A percentile compares a stretch with the other conserved stretches of the same genome.
Conservation (phyloP, 2,888 invertebrate genomes). For the Agrochola litura region DNA sequence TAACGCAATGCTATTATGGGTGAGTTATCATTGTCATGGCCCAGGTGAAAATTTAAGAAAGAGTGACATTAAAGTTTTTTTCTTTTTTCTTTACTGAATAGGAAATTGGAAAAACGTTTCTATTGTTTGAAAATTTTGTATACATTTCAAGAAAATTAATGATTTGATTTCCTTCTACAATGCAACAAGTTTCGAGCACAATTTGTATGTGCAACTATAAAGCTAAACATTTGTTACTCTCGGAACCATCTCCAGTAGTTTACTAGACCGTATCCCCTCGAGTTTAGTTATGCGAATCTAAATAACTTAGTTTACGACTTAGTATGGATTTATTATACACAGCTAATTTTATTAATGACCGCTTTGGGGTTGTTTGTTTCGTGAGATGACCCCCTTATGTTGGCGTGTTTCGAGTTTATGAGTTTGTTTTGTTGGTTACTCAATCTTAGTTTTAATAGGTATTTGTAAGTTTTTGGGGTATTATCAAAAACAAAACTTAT, state of each 20-base stretch:
- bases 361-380: slow-evolving; percentile 45
- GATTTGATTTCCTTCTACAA: background rate
- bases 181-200: slow-evolving; percentile 39
- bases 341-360: slow-evolving; percentile 60
- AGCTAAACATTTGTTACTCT: slow-evolving; percentile 28
- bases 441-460: slow-evolving; percentile 13
- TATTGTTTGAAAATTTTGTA: too few relatives aligned
- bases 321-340: slow-evolving; percentile 56
- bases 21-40: background rate
- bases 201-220: slow-evolving; percentile 18
- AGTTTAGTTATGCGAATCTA: slow-evolving; percentile 51
- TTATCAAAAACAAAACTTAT: background rate
- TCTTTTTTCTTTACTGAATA: too few relatives aligned
- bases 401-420: slow-evolving; percentile 26
- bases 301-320: slow-evolving; percentile 53
- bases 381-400: slow-evolving; percentile 14
- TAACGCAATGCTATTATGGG: background rate
- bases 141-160: too few relatives aligned
- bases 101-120: too few relatives aligned
- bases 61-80: too few relatives aligned
- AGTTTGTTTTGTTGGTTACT: slow-evolving; percentile 8
- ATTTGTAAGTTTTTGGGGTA: background rate
- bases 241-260: slow-evolving; percentile 23
- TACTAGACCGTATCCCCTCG: slow-evolving; percentile 25
- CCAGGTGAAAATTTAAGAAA: background rate